A percentile compares a stretch with the other conserved stretches of the same genome.
Evolutionary conservation across 2,113 vertebrate species (phyloP).

Genomic region (Gallinago paraguaiae): DNA sequence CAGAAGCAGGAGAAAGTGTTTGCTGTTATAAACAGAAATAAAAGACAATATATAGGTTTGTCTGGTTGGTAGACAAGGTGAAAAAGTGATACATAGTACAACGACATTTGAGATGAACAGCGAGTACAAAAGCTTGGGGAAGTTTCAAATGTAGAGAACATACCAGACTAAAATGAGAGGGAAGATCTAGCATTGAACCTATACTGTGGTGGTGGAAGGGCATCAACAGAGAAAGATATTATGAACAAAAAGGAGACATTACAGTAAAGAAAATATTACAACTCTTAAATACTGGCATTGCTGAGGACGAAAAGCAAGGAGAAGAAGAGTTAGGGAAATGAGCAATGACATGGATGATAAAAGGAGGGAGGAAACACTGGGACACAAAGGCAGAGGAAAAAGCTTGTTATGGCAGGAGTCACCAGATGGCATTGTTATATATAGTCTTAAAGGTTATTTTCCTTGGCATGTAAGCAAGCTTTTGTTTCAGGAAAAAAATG

Average conservation of each 20-base stretch:
- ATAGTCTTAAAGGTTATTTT: constrained; percentile 26
- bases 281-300: neutral
- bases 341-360: neutral
- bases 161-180: neutral
- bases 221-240: neutral
- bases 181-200: neutral
- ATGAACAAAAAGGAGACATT: neutral
- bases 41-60: neutral
- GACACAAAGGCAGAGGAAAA: neutral
- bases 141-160: neutral
- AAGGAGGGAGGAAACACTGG: neutral
- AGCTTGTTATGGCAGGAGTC: constrained; percentile 5
- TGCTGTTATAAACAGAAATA: neutral
- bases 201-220: neutral
- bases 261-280: neutral
- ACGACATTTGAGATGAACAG: neutral
- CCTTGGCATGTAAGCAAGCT: neutral
- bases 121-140: neutral
- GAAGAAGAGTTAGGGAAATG: neutral
- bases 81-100: neutral
- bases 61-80: neutral
- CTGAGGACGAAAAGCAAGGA: neutral
- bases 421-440: constrained; percentile 31
- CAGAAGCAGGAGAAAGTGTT: neutral
- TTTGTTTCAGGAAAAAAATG: neutral